A percentile compares a stretch with the other conserved stretches of the same genome.
Evolutionary conservation across 2,888 invertebrate species (phyloP).

Genomic region (Zaprionus lineosus): DNA sequence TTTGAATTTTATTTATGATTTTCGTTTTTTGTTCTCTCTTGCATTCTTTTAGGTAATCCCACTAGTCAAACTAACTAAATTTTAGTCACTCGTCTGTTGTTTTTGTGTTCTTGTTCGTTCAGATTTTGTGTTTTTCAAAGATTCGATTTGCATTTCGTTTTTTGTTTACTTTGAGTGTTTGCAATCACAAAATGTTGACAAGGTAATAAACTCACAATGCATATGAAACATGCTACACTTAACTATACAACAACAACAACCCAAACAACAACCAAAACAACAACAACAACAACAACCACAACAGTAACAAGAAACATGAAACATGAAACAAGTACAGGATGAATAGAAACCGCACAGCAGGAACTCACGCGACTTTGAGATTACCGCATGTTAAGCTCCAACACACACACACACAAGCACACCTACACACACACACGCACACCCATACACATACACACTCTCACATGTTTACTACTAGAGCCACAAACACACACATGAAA

Average conservation of each 20-base stretch:
- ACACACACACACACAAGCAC: no score
- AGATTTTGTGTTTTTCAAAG: conserved; percentile 70
- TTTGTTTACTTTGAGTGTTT: conserved; percentile 53
- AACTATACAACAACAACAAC: conserved; percentile 48
- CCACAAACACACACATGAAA: no score
- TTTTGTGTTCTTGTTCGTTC: conserved; percentile 66
- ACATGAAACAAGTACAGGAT: conserved; percentile 42
- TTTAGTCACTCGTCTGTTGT: conserved; percentile 75
- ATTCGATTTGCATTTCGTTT: conserved; percentile 53
- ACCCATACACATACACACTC: no score
- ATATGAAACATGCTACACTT: conserved; percentile 54
- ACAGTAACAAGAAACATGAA: conserved; percentile 36
- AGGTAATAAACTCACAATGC: conserved; percentile 41
- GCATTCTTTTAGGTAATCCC: conserved; percentile 81
- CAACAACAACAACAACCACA: conserved; percentile 31
- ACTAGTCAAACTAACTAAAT: conserved; percentile 82
- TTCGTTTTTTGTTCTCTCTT: conserved; percentile 55
- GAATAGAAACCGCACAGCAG: conserved; percentile 60
- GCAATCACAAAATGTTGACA: conserved; percentile 18
- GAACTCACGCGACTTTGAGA: conserved; percentile 58
- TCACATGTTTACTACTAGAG: no score
- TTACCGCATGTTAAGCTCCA: conserved; percentile 71
- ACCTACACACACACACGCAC: no score
- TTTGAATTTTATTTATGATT: conserved; percentile 15
- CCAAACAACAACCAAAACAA: conserved; percentile 38